Conservation (phyloP, 1,140 invertebrate genomes). For the Achroia grisella region DNA sequence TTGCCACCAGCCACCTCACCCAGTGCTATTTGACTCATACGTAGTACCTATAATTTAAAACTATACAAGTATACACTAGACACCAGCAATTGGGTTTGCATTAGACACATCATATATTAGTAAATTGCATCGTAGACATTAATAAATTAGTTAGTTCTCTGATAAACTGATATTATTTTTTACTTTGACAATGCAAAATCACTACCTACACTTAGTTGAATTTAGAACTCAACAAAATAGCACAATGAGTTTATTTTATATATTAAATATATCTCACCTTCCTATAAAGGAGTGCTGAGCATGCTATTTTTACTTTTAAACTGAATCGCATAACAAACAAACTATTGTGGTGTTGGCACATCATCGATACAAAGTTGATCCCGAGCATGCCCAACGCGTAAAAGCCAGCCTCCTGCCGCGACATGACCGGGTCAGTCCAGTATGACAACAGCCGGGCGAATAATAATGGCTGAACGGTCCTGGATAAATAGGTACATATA, state of each 20-base stretch:
- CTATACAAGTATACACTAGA: neutral
- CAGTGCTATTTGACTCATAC: slow-evolving; percentile 78
- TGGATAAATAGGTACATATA: too few species aligned
- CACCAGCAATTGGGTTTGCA: too few species aligned
- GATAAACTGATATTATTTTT: too few species aligned
- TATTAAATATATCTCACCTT: slow-evolving; percentile 56
- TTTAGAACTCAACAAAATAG: too few species aligned
- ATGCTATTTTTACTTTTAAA: slow-evolving; percentile 72
- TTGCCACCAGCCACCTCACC: slow-evolving; percentile 85
- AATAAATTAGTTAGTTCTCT: too few species aligned
- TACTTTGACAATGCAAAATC: too few species aligned
- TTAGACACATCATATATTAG: too few species aligned
- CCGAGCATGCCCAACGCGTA: slow-evolving; percentile 54
- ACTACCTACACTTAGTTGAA: too few species aligned
- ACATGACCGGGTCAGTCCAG: slow-evolving; percentile 56
- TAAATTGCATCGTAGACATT: too few species aligned
- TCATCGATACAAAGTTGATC: slow-evolving; percentile 36
- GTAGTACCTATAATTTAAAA: slow-evolving; percentile 66
- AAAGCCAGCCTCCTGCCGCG: slow-evolving; percentile 34
- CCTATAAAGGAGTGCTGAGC: slow-evolving; percentile 74
- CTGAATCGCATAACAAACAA: slow-evolving; percentile 48
- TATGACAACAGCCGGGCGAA: slow-evolving; percentile 74
- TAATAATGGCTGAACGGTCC: slow-evolving; percentile 67
- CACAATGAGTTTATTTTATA: too few species aligned
- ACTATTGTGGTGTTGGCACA: slow-evolving; percentile 53